These are phyloP conservation scores for Chrysogorgia sp. DNA, from an alignment of 92 coral and sea anemone species.

Conservation along the genomic window DNA sequence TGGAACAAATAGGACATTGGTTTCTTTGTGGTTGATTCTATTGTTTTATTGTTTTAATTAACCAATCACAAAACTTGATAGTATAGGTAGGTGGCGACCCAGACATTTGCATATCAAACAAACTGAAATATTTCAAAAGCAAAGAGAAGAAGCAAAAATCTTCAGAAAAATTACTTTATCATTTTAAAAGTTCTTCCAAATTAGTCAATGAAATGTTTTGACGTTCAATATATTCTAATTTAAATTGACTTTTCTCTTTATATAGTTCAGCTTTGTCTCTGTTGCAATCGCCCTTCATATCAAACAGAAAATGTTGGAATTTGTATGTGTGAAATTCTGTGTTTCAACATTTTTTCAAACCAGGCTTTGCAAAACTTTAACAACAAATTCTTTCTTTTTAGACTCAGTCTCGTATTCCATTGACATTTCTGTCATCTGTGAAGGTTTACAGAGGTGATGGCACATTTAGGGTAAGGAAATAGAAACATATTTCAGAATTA, in stretches of 20 bases:
- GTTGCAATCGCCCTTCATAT: conserved; percentile 39
- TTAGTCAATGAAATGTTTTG: too few relatives aligned
- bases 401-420: conserved; percentile 18
- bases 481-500: not conserved
- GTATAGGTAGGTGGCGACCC: too few relatives aligned
- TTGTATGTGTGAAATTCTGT: not conserved
- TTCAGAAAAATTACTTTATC: too few relatives aligned
- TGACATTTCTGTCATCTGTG: conserved; percentile 64
- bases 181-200: too few relatives aligned
- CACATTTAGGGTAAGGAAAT: conserved; percentile 75
- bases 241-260: not conserved
- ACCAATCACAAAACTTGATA: too few relatives aligned
- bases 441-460: conserved; percentile 81
- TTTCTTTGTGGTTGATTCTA: too few relatives aligned
- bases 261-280: conserved; percentile 19
- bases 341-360: not conserved
- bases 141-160: too few relatives aligned
- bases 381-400: not conserved
- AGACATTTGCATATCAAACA: too few relatives aligned
- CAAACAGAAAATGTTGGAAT: conserved; percentile 30
- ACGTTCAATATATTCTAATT: too few relatives aligned
- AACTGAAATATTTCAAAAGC: too few relatives aligned
- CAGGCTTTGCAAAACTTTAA: not conserved
- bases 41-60: too few relatives aligned
- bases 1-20: too few relatives aligned